Evolutionary conservation across 2,797 vertebrate species (phyloP), one percentile per base, ranked within the genome.

Genomic region (Characodon lateralis): DNA sequence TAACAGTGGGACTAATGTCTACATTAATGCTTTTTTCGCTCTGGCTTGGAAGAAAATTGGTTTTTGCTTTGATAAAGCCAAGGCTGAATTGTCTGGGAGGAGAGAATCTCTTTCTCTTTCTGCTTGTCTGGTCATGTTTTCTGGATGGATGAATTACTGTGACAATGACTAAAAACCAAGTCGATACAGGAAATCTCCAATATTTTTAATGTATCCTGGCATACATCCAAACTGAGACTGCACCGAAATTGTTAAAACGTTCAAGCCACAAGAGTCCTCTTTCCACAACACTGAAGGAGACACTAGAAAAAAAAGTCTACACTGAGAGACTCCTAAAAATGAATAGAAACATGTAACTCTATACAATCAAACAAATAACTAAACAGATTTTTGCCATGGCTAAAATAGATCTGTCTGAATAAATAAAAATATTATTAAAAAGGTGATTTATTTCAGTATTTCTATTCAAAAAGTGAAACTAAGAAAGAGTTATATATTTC

Each of bases 111-210:
- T n/a, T 68, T 66, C 63, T 66, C 39, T 43, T n/a, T 53, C 35
- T 9, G 66, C 56, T 74, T 74, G 39, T 74, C 48, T 69, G n/a
- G 2, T 39, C 65, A 43, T n/a, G 39, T 68, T 68, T 68, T 68
- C 65, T 68, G 65, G 61, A 61, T 26, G n/a, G 61, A 41, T 56
- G 58, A 74, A 68, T 74, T 71, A 78, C 70, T 43, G 26, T 56
- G 74, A 79, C 71, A 87, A 79, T 78, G 74, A 73, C 77, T 71
- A 71, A 77, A 79, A 78, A 65, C 58, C 46, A 50, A 73, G 55
- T 48, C 46, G 48, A 81, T 73, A 71, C 43, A 71, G 58, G 65
- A 68, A 31, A 74, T 66, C 72, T 59, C 43, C 74, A 78, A 75
- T 75, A 72, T 72, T 35, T 51, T 59, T 71, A 78, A 80, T 78